Evolutionary conservation across 1,140 invertebrate genomes (phyloP).

Genomic region (Sitophilus oryzae): DNA sequence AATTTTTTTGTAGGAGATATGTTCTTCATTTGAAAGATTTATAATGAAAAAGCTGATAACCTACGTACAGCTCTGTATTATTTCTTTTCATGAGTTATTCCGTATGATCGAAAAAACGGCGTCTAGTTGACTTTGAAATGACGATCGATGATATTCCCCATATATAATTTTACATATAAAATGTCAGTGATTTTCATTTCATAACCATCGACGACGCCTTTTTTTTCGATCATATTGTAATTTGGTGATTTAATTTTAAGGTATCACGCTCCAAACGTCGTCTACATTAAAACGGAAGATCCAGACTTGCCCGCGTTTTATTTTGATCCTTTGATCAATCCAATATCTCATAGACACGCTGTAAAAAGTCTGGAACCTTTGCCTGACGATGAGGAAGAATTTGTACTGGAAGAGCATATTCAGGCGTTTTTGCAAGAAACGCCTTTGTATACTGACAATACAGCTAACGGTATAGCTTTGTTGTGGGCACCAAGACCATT

Average conservation of each 20-base stretch:
- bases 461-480: constrained; percentile 97
- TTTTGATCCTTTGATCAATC: constrained; percentile 99
- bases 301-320: constrained; percentile 99
- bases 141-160: too few species aligned
- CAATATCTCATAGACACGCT: constrained; percentile 92
- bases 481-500: constrained; percentile 98
- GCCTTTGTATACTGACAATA: constrained; percentile 96
- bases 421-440: constrained; percentile 91
- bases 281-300: constrained; percentile 99
- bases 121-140: too few species aligned
- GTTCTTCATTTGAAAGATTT: constrained; percentile 42
- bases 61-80: constrained; percentile 38
- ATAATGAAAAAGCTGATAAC: constrained; percentile 48
- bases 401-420: constrained; percentile 82
- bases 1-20: constrained; percentile 46
- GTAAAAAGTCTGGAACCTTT: constrained; percentile 78
- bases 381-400: constrained; percentile 94
- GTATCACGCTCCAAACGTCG: constrained; percentile 98
- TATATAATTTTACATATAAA: too few species aligned
- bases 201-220: too few species aligned
- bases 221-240: constrained; percentile 7
- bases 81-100: constrained; percentile 7
- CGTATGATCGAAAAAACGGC: too few species aligned
- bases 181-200: too few species aligned
- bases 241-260: constrained; percentile 50